Evolutionary conservation across 2,113 vertebrate species (phyloP).

Genomic region (Lipophrys pholis): DNA sequence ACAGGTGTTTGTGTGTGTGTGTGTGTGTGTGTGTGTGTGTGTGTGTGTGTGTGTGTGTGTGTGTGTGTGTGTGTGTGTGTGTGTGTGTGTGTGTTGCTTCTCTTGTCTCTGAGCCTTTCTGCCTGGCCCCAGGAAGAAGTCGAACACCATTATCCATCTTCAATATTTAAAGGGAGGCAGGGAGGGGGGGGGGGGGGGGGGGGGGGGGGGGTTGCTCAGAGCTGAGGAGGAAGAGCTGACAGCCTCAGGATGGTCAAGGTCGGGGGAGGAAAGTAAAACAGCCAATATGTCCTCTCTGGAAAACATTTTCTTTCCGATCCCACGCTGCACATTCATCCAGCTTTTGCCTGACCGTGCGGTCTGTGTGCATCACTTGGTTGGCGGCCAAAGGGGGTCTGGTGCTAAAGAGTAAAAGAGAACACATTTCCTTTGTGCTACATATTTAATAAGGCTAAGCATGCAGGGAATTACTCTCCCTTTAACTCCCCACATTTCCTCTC

Average conservation of each 20-base stretch:
- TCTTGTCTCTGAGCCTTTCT: constrained; percentile 34
- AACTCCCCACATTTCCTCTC: constrained; percentile 67
- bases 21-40: constrained; percentile 15
- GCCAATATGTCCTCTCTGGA: constrained; percentile 4
- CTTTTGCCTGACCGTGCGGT: constrained; percentile 16
- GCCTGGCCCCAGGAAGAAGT: constrained; percentile 39
- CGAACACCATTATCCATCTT: constrained; percentile 76
- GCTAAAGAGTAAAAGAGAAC: constrained; percentile 54
- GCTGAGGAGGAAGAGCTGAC: constrained; percentile 45
- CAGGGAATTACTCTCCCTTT: constrained; percentile 67
- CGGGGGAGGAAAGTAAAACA: constrained; percentile 12
- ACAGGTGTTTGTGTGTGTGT: constrained; percentile 6
- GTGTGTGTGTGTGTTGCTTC: constrained; percentile 13
- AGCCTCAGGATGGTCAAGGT: constrained; percentile 54
- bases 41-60: constrained; percentile 15
- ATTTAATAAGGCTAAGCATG: constrained; percentile 80
- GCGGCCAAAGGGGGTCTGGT: constrained; percentile 43
- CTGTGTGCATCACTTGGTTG: constrained; percentile 22
- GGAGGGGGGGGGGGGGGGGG: constrained; percentile 1
- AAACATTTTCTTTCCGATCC: constrained; percentile 1
- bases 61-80: constrained; percentile 4
- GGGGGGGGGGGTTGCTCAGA: constrained; percentile 1
- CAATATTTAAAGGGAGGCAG: constrained; percentile 76
- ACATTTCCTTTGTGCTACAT: constrained; percentile 79
- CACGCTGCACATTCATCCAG: not conserved